phyloP scores from a whole-genome alignment of 2,113 vertebrate genomes.

The Macrotis lagotis region DNA sequence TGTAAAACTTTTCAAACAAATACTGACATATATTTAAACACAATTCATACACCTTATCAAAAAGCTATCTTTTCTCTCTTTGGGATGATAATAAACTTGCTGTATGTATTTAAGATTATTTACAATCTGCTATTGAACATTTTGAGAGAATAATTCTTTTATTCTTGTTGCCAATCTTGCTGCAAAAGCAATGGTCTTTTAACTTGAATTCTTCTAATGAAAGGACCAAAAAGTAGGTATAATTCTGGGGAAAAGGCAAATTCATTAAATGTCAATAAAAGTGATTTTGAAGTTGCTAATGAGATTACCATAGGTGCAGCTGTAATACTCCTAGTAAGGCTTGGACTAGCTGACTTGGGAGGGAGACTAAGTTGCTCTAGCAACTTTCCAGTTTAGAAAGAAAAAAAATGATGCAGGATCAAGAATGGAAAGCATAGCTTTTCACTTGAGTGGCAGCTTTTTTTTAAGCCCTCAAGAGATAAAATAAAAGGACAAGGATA shows the following conservation, averaged over 20 bases:
- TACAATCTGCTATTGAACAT: slow-evolving; percentile 51
- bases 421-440: not conserved
- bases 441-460: not conserved
- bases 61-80: slow-evolving; percentile 37
- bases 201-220: slow-evolving; percentile 20
- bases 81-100: slow-evolving; percentile 18
- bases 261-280: not conserved
- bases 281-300: not conserved
- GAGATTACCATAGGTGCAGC: not conserved
- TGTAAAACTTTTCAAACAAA: slow-evolving; percentile 50
- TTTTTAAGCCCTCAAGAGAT: not conserved
- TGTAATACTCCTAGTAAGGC: not conserved
- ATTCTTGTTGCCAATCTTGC: slow-evolving; percentile 9
- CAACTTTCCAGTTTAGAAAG: not conserved
- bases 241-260: not conserved
- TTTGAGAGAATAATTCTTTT: slow-evolving; percentile 57
- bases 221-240: not conserved
- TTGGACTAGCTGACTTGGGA: not conserved
- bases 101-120: slow-evolving; percentile 35
- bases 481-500: not conserved
- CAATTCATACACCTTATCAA: slow-evolving; percentile 48
- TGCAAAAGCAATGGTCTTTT: slow-evolving; percentile 33
- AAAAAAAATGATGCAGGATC: not conserved
- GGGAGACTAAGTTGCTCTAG: not conserved
- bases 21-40: slow-evolving; percentile 38